Conservation (phyloP, 2,113 vertebrate genomes). For the Caranx melampygus region DNA sequence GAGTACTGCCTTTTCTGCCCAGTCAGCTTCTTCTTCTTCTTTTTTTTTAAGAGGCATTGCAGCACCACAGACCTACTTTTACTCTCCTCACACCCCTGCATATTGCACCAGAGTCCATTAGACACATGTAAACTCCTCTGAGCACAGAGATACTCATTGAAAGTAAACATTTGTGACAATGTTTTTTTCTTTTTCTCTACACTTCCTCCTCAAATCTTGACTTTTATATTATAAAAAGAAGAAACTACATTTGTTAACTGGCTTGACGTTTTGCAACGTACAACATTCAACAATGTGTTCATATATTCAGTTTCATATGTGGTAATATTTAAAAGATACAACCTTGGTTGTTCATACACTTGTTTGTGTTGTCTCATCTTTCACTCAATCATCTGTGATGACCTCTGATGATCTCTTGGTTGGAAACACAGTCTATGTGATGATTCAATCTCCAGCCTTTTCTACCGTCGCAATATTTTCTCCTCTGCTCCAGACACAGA, state of each 20-base stretch:
- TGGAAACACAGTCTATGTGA: background rate
- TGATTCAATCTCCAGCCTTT: background rate
- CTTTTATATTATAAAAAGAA: background rate
- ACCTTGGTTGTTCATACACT: too few species aligned
- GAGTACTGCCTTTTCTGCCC: constrained; percentile 55
- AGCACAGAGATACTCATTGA: constrained; percentile 23
- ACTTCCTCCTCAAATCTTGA: background rate
- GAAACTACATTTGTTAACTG: background rate
- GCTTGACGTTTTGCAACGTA: too few species aligned
- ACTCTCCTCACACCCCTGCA: constrained; percentile 38
- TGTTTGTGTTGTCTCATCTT: background rate
- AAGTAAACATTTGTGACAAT: constrained; percentile 19
- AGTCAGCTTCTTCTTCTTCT: constrained; percentile 54
- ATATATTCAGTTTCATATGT: too few species aligned
- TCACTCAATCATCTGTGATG: background rate
- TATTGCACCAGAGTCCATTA: constrained; percentile 37
- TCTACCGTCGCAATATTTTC: background rate
- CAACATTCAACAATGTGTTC: too few species aligned
- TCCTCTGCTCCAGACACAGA: background rate
- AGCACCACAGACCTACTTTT: constrained; percentile 70
- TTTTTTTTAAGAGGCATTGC: constrained; percentile 61
- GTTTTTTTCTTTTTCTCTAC: constrained; percentile 1
- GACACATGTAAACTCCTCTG: constrained; percentile 12
- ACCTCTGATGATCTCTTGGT: too few species aligned
- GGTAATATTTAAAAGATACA: too few species aligned